Conservation (phyloP, 2,797 vertebrate species). For the Danio kyathit region DNA sequence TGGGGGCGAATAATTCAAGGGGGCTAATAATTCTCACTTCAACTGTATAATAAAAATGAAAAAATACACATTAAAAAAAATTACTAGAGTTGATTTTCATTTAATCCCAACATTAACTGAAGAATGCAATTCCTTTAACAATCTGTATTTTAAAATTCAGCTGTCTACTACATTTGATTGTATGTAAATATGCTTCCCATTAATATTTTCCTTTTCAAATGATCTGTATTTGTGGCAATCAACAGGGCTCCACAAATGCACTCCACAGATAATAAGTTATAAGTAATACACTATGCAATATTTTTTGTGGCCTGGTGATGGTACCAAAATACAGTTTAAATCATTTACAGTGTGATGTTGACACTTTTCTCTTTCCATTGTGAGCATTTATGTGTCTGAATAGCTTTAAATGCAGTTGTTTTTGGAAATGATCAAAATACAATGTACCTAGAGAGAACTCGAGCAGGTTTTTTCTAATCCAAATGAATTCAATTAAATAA, state of each 20-base stretch:
- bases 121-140: neutral
- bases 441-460: neutral
- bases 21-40: no score
- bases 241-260: neutral
- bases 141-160: neutral
- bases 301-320: neutral
- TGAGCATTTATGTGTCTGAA: neutral
- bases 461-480: neutral
- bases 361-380: neutral
- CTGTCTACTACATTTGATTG: neutral
- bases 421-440: neutral
- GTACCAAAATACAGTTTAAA: neutral
- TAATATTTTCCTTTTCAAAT: neutral
- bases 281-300: neutral
- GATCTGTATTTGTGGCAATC: neutral
- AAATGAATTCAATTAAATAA: neutral
- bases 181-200: neutral
- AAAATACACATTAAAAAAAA: neutral
- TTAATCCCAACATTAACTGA: neutral
- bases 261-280: neutral
- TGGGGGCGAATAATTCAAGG: no score
- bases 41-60: no score
- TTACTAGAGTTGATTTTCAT: neutral
- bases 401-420: neutral
- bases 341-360: neutral